These are phyloP conservation scores for Leucoptera coffeella DNA, from an alignment of 2,888 invertebrate species.

Conservation along the genomic window DNA sequence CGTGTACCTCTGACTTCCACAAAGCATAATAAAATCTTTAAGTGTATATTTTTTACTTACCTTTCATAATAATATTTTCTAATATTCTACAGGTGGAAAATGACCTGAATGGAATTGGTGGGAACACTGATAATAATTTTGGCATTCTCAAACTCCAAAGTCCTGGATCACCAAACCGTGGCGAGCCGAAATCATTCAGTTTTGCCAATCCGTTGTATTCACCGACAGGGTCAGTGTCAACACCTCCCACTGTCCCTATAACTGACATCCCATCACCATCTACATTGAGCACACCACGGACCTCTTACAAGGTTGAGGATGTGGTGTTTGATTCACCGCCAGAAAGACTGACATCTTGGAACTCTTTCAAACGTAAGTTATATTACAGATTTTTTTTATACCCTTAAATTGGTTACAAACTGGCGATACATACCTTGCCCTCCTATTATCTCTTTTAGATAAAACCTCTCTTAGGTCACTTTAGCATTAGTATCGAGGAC, in stretches of 20 bases:
- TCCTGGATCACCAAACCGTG: conserved; percentile 32
- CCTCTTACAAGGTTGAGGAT: conserved; percentile 70
- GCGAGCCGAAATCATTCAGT: conserved; percentile 57
- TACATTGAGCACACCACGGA: conserved; percentile 27
- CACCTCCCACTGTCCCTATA: conserved; percentile 11
- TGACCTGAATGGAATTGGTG: too few species aligned
- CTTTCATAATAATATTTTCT: conserved; percentile 4
- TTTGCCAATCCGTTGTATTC: conserved; percentile 84
- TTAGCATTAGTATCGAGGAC: too few species aligned
- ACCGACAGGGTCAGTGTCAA: conserved; percentile 42
- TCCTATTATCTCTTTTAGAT: too few species aligned
- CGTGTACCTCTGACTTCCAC: too few species aligned
- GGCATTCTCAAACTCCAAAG: conserved; percentile 74
- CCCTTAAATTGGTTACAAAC: too few species aligned
- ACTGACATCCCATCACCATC: conserved; percentile 15
- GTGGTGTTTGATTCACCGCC: conserved; percentile 59
- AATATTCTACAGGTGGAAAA: conserved; percentile 5
- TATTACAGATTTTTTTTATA: background rate
- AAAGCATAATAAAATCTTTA: too few species aligned
- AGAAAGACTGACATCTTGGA: conserved; percentile 37
- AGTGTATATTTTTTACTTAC: background rate
- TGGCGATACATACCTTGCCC: too few species aligned
- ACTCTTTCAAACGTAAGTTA: conserved; percentile 30
- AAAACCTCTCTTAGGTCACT: too few species aligned
- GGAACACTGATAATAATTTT: conserved; percentile 50